Evolutionary conservation across 2,797 vertebrate species (phyloP).

Genomic region (Falco cherrug): DNA sequence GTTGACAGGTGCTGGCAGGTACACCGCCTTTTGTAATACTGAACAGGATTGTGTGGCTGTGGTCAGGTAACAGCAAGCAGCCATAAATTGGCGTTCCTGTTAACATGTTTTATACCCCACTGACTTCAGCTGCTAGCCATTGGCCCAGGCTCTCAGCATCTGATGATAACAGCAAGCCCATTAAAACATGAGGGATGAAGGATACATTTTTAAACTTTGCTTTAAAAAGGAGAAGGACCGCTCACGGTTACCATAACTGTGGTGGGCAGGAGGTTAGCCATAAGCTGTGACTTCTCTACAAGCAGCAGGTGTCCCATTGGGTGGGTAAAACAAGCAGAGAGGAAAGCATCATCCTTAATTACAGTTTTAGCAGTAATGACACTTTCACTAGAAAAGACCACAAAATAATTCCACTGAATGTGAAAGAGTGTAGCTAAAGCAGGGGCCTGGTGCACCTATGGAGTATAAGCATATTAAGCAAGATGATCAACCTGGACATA

Average conservation of each 20-base stretch:
- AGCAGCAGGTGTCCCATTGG: background rate
- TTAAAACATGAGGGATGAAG: background rate
- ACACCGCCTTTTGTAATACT: background rate
- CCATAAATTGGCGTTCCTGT: background rate
- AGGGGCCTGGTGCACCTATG: background rate
- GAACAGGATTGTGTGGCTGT: accelerated
- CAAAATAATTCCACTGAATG: background rate
- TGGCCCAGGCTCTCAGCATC: background rate
- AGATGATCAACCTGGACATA: background rate
- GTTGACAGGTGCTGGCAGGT: background rate
- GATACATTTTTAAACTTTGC: background rate
- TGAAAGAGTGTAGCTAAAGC: background rate
- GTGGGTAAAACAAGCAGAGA: background rate
- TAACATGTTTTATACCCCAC: background rate
- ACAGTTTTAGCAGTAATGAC: background rate
- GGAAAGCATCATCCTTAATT: background rate
- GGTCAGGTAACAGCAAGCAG: background rate
- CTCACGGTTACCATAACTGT: accelerated
- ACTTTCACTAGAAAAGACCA: background rate
- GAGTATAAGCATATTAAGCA: background rate
- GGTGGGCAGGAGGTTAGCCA: background rate
- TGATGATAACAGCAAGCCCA: background rate
- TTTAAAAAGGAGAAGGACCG: background rate
- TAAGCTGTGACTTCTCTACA: background rate
- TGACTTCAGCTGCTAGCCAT: background rate